Percentiles rank a stretch among this genome's conserved stretches.
Evolutionary conservation across 2,113 vertebrate genomes (phyloP).

Genomic region (Microtus oregoni): DNA sequence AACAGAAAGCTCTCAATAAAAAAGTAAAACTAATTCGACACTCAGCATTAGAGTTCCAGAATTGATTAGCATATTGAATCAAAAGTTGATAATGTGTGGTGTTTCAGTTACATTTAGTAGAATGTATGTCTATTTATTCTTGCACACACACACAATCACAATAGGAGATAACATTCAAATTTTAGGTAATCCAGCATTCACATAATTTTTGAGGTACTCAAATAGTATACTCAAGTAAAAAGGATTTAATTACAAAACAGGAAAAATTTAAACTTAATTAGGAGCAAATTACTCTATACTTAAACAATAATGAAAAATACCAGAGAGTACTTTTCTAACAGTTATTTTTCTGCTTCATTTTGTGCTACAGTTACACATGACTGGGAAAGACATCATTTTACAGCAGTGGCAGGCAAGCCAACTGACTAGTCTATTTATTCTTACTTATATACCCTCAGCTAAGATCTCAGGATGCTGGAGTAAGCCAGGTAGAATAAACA

Average conservation of each 20-base stretch:
- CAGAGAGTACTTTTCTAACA: background rate
- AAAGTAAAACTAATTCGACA: slow-evolving; percentile 71
- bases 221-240: slow-evolving; percentile 39
- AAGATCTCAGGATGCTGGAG: background rate
- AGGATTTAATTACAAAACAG: slow-evolving; percentile 10
- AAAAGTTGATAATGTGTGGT: background rate
- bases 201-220: slow-evolving; percentile 40
- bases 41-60: slow-evolving; percentile 49
- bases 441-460: background rate
- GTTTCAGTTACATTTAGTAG: background rate
- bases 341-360: background rate
- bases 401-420: background rate
- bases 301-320: slow-evolving; percentile 8
- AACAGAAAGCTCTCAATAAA: slow-evolving; percentile 69
- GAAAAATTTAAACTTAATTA: slow-evolving; percentile 39
- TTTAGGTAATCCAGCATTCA: background rate
- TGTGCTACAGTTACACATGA: background rate
- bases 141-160: background rate
- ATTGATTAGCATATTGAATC: slow-evolving; percentile 39
- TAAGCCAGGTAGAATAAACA: background rate
- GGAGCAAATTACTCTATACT: background rate
- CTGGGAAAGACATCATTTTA: background rate
- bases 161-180: slow-evolving; percentile 47
- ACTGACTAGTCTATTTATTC: background rate
- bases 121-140: background rate